These are phyloP conservation scores for Eupeodes luniger DNA, from an alignment of 2,888 invertebrate genomes.

Conservation along the genomic window DNA sequence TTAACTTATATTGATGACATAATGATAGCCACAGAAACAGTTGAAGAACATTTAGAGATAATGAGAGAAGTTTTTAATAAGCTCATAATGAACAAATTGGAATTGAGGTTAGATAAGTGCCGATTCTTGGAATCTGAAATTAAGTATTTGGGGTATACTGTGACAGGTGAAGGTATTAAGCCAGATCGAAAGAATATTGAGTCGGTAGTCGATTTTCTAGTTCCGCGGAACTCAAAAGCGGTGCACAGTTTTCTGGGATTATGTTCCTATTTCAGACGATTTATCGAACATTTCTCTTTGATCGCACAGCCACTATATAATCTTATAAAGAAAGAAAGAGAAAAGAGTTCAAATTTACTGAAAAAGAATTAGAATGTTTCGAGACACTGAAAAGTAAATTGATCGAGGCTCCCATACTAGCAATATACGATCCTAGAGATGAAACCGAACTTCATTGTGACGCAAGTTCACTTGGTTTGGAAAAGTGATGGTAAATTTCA, in stretches of 20 bases:
- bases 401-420: too few relatives aligned
- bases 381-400: too few relatives aligned
- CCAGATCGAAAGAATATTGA: constrained; percentile 7
- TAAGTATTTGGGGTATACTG: constrained; percentile 5
- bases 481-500: too few relatives aligned
- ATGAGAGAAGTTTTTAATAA: constrained; percentile 2
- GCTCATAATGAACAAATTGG: not conserved
- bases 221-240: not conserved
- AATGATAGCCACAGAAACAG: constrained; percentile 71
- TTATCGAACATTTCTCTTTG: too few relatives aligned
- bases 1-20: constrained; percentile 78
- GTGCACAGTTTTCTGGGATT: constrained; percentile 21
- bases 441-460: too few relatives aligned
- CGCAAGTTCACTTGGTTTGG: too few relatives aligned
- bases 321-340: too few relatives aligned
- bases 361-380: too few relatives aligned
- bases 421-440: too few relatives aligned
- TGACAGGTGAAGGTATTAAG: not conserved
- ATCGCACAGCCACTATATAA: too few relatives aligned
- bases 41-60: constrained; percentile 26
- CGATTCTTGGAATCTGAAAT: constrained; percentile 16
- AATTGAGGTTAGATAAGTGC: constrained; percentile 7
- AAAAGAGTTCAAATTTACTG: too few relatives aligned
- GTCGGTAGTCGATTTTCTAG: not conserved
- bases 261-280: too few relatives aligned